Evolutionary conservation across 2,113 vertebrate genomes (phyloP).

Genomic region (Percina caprodes): DNA sequence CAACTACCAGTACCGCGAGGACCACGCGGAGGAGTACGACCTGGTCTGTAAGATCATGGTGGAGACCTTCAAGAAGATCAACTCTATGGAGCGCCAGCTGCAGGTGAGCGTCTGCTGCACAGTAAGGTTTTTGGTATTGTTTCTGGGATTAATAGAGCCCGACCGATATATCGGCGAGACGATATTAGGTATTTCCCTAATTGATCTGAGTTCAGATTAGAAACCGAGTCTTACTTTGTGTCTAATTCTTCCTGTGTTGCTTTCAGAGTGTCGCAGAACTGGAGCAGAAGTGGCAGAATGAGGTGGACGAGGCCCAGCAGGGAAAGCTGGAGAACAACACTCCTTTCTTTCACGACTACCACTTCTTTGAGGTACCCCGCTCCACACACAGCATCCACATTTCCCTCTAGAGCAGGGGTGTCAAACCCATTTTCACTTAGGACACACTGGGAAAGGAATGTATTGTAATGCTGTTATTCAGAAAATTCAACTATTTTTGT

Average conservation of each 20-base stretch:
- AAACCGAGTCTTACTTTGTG: not conserved
- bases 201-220: too few relatives aligned
- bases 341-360: slow-evolving; percentile 98
- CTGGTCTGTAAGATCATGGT: slow-evolving; percentile 98
- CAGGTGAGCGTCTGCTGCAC: slow-evolving; percentile 83
- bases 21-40: slow-evolving; percentile 95
- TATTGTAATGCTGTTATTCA: too few relatives aligned
- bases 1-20: slow-evolving; percentile 97
- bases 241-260: slow-evolving; percentile 32
- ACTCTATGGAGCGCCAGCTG: slow-evolving; percentile 96
- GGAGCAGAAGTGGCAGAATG: slow-evolving; percentile 98
- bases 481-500: too few relatives aligned
- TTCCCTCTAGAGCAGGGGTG: not conserved
- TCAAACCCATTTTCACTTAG: too few relatives aligned
- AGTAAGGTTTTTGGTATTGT: not conserved
- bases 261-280: slow-evolving; percentile 95
- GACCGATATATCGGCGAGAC: too few relatives aligned
- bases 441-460: too few relatives aligned
- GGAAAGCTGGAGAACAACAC: slow-evolving; percentile 95
- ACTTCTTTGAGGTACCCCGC: slow-evolving; percentile 93
- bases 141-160: too few relatives aligned
- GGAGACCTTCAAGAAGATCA: slow-evolving; percentile 98
- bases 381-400: not conserved
- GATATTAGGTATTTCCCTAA: too few relatives aligned
- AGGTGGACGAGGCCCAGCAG: slow-evolving; percentile 93